Conservation (phyloP, 2,888 invertebrate species). For the Chelonus formosanus region DNA sequence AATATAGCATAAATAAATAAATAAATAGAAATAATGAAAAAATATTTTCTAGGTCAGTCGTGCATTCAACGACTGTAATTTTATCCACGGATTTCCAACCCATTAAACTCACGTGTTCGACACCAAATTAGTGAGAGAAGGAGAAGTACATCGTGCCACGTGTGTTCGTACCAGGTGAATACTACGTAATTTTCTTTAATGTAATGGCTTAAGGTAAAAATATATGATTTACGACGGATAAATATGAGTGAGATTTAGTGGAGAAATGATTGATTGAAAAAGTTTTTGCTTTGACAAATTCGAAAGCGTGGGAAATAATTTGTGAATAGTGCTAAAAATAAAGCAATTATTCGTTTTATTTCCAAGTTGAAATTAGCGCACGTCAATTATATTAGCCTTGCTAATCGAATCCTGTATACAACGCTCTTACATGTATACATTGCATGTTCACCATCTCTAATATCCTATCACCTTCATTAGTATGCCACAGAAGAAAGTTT, state of each 20-base stretch:
- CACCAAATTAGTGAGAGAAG: conserved; percentile 7
- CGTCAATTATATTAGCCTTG: not conserved
- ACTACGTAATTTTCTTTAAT: too few species aligned
- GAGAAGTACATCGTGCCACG: not conserved
- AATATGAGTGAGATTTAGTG: too few species aligned
- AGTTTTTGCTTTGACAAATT: too few species aligned
- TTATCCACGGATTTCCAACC: conserved; percentile 29
- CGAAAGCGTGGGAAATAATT: conserved; percentile 3
- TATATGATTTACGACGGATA: too few species aligned
- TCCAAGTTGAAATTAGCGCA: not conserved
- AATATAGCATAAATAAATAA: conserved; percentile 9
- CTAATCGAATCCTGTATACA: conserved; percentile 6
- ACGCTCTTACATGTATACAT: conserved; percentile 4
- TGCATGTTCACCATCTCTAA: not conserved
- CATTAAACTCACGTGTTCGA: conserved; percentile 25
- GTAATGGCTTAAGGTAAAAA: too few species aligned
- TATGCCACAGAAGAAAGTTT: conserved; percentile 22
- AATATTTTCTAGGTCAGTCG: conserved; percentile 37
- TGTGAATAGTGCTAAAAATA: not conserved
- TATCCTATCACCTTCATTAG: conserved; percentile 16
- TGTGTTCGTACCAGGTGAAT: too few species aligned
- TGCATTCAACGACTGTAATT: conserved; percentile 34
- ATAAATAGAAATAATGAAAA: conserved; percentile 16
- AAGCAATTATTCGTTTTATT: not conserved
- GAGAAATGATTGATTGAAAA: too few species aligned